Evolutionary conservation across 2,113 vertebrate species (phyloP).

Genomic region (Nesoenas mayeri): DNA sequence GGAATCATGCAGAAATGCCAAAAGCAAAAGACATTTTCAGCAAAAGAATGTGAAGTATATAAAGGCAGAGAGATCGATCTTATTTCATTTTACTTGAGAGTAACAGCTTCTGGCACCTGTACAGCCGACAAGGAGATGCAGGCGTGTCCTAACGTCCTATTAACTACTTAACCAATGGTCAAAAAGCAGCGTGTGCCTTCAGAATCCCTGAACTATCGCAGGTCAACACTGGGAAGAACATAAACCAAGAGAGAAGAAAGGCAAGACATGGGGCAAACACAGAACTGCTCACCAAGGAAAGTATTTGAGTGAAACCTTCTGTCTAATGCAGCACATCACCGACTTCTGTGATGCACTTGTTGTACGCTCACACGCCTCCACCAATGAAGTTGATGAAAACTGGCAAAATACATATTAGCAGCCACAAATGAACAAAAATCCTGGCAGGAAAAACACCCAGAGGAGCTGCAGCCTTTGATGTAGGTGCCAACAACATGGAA

Average conservation of each 20-base stretch:
- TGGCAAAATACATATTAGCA: not conserved
- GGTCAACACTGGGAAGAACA: not conserved
- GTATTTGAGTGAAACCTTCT: not conserved
- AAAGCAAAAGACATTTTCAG: not conserved
- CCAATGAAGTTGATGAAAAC: not conserved
- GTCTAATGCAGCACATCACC: not conserved
- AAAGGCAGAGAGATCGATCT: not conserved
- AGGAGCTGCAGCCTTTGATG: not conserved
- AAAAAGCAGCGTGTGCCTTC: not conserved
- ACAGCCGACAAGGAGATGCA: not conserved
- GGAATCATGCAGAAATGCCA: not conserved
- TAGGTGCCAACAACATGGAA: accelerated
- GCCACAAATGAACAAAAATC: not conserved
- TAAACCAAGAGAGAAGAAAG: not conserved
- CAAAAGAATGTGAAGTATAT: not conserved
- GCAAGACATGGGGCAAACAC: not conserved
- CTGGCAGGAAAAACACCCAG: not conserved
- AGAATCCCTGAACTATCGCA: not conserved
- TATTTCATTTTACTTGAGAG: not conserved
- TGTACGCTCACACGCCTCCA: not conserved
- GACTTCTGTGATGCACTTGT: not conserved
- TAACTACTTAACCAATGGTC: accelerated
- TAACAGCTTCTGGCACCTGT: not conserved
- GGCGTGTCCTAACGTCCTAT: not conserved
- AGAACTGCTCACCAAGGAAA: not conserved